Evolutionary conservation across 2,113 vertebrate genomes (phyloP), one percentile per base, ranked within the genome.

Genomic region (Thermophis baileyi): DNA sequence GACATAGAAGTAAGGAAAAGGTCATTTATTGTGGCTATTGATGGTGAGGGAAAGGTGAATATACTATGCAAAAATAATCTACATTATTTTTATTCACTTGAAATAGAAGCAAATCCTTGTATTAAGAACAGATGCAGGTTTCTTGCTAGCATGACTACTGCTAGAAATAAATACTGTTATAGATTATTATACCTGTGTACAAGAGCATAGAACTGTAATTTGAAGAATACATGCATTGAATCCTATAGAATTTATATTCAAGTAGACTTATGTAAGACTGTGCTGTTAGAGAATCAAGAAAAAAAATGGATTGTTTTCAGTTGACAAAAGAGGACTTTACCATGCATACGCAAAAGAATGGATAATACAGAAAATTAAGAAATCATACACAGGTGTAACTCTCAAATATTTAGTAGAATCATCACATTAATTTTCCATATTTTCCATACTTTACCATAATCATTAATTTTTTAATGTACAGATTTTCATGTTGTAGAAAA

Each of bases 331-430:
- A 91, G 16, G 27, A 14, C 18, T 85, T 18, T 27, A 86, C 30
- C 51, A 30, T n/a, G 54, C 25, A 40, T 60, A 54, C 46, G 69
- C 0, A 88, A 57, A 88, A 69, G 27, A 40, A 27, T 51, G n/a
- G n/a, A 35, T 60, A 88, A 57, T 20, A 50, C 1, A 35, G n/a
- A 63, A 69, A 88, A 88, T 92, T 88, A 88, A 88, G 57, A 49
- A 92, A 92, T 20, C 25, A 14, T 49, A 20, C 27, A 57, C 57
- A 49, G 69, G 35, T 60, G 20, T 8, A 20, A 18, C 3, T 24
- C 49, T 44, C 14, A 27, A 14, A 91, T 46, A 25, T 55, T 50
- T 49, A 60, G 27, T 87, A 87, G 10, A 20, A 87, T 91, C n/a
- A 40, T 11, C 12, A 16, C 24, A 14, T 50, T 87, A 57, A 49